These are phyloP conservation scores for Drosophila parthenogenetica DNA, from an alignment of 2,888 invertebrate genomes.

Conservation along the genomic window DNA sequence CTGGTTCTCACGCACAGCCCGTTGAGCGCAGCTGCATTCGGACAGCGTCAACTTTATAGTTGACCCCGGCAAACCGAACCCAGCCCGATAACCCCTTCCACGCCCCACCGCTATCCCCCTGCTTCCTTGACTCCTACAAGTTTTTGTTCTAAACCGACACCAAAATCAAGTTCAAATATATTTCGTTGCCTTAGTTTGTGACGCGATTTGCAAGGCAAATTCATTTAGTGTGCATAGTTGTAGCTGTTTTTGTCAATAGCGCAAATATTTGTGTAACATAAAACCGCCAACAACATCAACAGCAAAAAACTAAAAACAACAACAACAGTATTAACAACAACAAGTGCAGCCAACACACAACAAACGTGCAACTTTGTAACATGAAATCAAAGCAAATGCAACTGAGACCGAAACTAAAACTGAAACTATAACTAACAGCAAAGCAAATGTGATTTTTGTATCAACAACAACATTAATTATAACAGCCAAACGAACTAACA, in stretches of 20 bases:
- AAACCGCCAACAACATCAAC: conserved; percentile 74
- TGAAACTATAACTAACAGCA: conserved; percentile 37
- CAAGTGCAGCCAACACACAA: conserved; percentile 66
- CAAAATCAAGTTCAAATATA: conserved; percentile 80
- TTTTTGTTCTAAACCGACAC: conserved; percentile 66
- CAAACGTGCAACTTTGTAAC: conserved; percentile 66
- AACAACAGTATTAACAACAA: conserved; percentile 39
- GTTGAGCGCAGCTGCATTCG: conserved; percentile 68
- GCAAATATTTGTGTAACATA: conserved; percentile 74
- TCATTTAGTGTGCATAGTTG: conserved; percentile 46
- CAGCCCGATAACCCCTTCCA: conserved; percentile 29
- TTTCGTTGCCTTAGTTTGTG: conserved; percentile 58
- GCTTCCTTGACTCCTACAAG: conserved; percentile 45
- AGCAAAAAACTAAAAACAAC: conserved; percentile 34
- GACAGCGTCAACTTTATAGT: conserved; percentile 61
- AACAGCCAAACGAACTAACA: conserved; percentile 67
- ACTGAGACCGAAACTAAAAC: conserved; percentile 35
- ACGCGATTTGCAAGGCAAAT: conserved; percentile 76
- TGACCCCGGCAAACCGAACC: conserved; percentile 63
- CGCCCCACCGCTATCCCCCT: conserved; percentile 12
- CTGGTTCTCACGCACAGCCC: conserved; percentile 80
- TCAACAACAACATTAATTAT: conserved; percentile 80
- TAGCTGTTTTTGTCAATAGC: conserved; percentile 59
- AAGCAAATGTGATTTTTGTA: conserved; percentile 61
- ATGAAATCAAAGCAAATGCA: conserved; percentile 60